Percentiles rank a stretch among this genome's conserved stretches.
phyloP scores from a whole-genome alignment of 2,797 vertebrate genomes.

The Glyptemys insculpta region DNA sequence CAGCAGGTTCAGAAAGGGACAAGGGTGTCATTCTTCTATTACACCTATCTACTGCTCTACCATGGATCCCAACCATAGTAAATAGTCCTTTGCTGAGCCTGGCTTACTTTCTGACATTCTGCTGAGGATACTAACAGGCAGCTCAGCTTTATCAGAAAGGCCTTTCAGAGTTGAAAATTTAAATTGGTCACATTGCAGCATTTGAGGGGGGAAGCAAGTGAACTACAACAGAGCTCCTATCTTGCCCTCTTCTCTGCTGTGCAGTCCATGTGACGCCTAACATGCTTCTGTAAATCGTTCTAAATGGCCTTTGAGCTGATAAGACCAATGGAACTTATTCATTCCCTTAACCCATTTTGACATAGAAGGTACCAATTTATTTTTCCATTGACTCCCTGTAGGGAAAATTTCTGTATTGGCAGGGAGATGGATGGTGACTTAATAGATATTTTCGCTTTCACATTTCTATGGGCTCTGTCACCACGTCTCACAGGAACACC shows the following conservation, averaged over 20 bases:
- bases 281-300: not conserved
- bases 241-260: fast-evolving
- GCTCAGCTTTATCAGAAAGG: not conserved
- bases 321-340: not conserved
- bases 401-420: fast-evolving
- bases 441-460: not conserved
- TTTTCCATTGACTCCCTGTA: not conserved
- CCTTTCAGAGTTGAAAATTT: not conserved
- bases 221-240: not conserved
- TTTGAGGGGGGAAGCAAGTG: not conserved
- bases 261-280: not conserved
- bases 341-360: not conserved
- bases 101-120: not conserved
- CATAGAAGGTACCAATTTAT: not conserved
- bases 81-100: not conserved
- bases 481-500: fast-evolving
- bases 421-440: not conserved
- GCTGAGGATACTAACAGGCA: not conserved
- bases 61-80: not conserved
- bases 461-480: not conserved
- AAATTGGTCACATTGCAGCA: not conserved
- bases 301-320: not conserved
- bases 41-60: not conserved
- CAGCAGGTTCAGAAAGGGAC: not conserved
- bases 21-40: not conserved